These are phyloP conservation scores for Thalassarche chlororhynchos DNA, from an alignment of 2,113 vertebrate species.

Conservation along the genomic window DNA sequence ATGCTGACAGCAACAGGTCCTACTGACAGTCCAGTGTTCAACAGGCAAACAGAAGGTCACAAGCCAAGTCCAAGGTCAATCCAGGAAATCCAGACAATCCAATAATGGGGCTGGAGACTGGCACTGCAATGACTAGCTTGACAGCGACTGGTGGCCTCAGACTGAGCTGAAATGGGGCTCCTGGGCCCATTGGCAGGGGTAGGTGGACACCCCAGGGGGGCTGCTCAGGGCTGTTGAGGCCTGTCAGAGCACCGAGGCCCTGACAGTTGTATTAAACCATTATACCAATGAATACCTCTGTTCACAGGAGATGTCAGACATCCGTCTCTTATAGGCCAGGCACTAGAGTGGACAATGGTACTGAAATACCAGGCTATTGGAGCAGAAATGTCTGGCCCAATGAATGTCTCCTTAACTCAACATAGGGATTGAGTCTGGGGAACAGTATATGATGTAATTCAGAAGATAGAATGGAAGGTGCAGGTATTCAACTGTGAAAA, in stretches of 20 bases:
- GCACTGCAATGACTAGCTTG: not conserved
- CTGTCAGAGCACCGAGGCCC: not conserved
- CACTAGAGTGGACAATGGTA: too few relatives aligned
- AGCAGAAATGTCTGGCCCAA: not conserved
- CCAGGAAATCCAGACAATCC: not conserved
- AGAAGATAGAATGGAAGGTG: not conserved
- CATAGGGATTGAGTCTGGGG: not conserved
- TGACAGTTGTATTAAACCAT: not conserved
- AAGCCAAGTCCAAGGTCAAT: too few relatives aligned
- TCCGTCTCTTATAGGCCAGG: not conserved
- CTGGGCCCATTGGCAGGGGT: not conserved
- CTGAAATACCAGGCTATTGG: not conserved
- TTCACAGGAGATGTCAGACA: not conserved
- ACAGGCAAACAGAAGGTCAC: not conserved
- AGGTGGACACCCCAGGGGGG: too few relatives aligned
- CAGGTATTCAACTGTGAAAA: not conserved
- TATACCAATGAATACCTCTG: not conserved
- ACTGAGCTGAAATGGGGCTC: not conserved
- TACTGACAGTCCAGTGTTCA: not conserved
- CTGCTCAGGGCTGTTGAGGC: not conserved
- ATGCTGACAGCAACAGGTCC: not conserved
- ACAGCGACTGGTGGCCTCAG: not conserved
- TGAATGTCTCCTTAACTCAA: not conserved
- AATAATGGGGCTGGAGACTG: not conserved
- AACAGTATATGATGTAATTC: not conserved